Evolutionary conservation across 2,797 vertebrate species (phyloP).

Genomic region (Kryptopterus vitreolus): DNA sequence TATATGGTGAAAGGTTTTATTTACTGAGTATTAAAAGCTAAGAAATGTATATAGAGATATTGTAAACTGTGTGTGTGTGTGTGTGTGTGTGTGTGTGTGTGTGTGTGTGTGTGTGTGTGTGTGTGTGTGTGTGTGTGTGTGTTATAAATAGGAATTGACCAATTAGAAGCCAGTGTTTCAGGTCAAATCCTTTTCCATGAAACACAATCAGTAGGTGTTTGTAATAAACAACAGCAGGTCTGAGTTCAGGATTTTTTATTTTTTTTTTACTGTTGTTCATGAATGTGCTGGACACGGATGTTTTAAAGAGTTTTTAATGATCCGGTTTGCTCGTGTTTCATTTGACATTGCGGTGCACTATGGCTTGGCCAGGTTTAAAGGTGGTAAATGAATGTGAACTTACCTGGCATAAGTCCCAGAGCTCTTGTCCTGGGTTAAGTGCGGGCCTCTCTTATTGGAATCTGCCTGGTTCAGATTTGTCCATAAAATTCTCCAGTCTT

Average conservation of each 20-base stretch:
- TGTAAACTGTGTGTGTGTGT: neutral
- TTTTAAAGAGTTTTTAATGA: conserved; percentile 57
- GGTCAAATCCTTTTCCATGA: neutral
- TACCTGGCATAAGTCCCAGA: conserved; percentile 47
- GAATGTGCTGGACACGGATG: conserved; percentile 38
- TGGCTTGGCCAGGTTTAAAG: conserved; percentile 47
- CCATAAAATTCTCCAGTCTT: conserved; percentile 37
- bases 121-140: conserved; percentile 9
- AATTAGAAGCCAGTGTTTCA: neutral
- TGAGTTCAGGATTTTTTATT: conserved; percentile 1
- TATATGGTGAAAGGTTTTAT: neutral
- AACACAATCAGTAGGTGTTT: conserved; percentile 33
- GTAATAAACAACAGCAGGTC: conserved; percentile 34
- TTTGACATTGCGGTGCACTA: conserved; percentile 51
- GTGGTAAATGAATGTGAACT: conserved; percentile 48
- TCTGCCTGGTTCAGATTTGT: conserved; percentile 29
- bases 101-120: conserved; percentile 1
- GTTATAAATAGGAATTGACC: neutral
- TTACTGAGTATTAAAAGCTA: too few species aligned
- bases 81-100: conserved; percentile 12
- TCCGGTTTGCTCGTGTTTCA: conserved; percentile 54
- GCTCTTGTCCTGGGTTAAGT: conserved; percentile 43
- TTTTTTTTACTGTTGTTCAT: conserved; percentile 19
- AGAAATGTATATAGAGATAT: neutral
- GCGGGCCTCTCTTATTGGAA: conserved; percentile 39